phyloP scores from a whole-genome alignment of 2,113 vertebrate species.

The Morone chrysops region DNA sequence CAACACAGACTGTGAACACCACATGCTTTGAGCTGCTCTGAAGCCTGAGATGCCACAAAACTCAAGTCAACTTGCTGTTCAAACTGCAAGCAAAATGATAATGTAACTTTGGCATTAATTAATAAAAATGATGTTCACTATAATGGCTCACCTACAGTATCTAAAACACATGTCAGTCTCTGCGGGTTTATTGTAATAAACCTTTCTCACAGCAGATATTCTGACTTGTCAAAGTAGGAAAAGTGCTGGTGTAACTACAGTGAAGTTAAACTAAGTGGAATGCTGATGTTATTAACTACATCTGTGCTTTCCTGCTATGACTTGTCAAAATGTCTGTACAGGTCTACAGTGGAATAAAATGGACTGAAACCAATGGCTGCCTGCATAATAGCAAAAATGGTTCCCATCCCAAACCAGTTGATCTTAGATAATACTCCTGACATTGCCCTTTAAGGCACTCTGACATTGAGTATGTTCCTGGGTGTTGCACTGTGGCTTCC shows the following conservation, averaged over 20 bases:
- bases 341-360: neutral
- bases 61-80: neutral
- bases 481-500: neutral
- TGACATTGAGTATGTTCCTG: neutral
- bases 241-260: neutral
- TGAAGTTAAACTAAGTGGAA: neutral
- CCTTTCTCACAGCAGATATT: constrained; percentile 8
- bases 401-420: neutral
- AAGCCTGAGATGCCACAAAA: neutral
- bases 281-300: neutral
- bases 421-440: neutral
- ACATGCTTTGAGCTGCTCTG: neutral
- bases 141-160: neutral
- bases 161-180: constrained; percentile 1
- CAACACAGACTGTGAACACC: neutral
- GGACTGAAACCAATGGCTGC: neutral
- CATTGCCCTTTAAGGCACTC: neutral
- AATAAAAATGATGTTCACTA: neutral
- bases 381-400: neutral
- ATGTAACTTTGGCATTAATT: constrained; percentile 7
- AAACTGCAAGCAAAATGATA: neutral
- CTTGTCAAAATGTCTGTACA: neutral
- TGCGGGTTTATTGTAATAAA: neutral
- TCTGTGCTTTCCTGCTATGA: neutral
- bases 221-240: constrained; percentile 1